Evolutionary conservation across 2,113 vertebrate species (phyloP).

Genomic region (Brienomyrus longianalis): DNA sequence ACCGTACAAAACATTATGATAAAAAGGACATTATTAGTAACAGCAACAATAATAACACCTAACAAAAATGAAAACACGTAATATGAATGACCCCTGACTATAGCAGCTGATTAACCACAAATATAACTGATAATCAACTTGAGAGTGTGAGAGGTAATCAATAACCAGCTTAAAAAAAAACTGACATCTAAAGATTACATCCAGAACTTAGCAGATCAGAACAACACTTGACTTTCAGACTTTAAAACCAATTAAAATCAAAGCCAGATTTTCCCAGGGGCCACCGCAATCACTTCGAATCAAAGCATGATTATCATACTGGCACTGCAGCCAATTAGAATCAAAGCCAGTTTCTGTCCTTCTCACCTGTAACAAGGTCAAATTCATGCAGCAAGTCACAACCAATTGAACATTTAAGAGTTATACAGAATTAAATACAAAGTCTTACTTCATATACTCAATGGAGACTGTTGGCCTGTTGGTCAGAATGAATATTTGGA

Average conservation of each 20-base stretch:
- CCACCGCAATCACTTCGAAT: background rate
- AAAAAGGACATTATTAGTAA: slow-evolving; percentile 26
- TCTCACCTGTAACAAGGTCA: background rate
- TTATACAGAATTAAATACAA: slow-evolving; percentile 6
- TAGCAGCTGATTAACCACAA: slow-evolving; percentile 43
- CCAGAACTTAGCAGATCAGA: background rate
- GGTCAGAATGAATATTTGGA: background rate
- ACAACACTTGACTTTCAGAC: background rate
- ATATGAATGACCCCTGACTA: slow-evolving; percentile 43
- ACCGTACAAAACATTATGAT: background rate
- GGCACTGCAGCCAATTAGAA: slow-evolving; percentile 11
- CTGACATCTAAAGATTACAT: background rate
- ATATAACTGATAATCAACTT: slow-evolving; percentile 20
- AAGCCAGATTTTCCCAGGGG: slow-evolving; percentile 7
- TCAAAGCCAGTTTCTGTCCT: background rate
- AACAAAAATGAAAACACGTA: slow-evolving; percentile 11
- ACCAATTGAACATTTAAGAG: slow-evolving; percentile 12
- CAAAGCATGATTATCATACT: background rate
- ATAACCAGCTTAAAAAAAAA: background rate
- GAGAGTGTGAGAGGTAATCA: slow-evolving; percentile 5
- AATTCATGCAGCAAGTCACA: slow-evolving; percentile 10
- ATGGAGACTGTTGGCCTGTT: background rate
- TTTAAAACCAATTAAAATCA: slow-evolving; percentile 11
- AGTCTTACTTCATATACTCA: background rate
- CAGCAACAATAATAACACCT: slow-evolving; percentile 21